phyloP scores from a whole-genome alignment of 2,888 invertebrate genomes.

The Caenorhabditis doughertyi region DNA sequence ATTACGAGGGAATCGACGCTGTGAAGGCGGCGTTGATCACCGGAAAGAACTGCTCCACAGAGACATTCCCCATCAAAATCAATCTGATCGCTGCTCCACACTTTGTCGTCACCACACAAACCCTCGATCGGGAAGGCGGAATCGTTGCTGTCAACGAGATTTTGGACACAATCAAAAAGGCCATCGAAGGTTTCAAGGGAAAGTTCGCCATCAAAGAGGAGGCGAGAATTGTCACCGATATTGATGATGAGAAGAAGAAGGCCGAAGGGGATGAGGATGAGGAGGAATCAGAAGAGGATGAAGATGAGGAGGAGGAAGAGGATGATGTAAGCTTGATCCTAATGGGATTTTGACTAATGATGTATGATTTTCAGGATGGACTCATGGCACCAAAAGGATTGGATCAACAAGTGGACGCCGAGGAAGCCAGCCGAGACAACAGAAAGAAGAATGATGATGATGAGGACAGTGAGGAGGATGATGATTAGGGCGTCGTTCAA shows the following conservation, averaged over 20 bases:
- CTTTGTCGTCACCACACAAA: conserved; percentile 98
- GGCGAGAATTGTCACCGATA: conserved; percentile 97
- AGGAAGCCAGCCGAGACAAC: conserved; percentile 71
- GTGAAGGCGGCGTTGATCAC: conserved; percentile 93
- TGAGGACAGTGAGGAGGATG: conserved; percentile 48
- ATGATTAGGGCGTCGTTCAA: conserved; percentile 7
- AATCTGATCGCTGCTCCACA: conserved; percentile 98
- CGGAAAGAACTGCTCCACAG: conserved; percentile 93
- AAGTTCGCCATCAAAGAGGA: conserved; percentile 96
- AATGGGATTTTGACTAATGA: neutral
- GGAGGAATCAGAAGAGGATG: conserved; percentile 76
- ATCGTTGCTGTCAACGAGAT: conserved; percentile 92
- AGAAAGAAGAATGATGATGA: conserved; percentile 54
- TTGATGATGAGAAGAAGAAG: conserved; percentile 92
- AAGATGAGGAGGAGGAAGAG: conserved; percentile 77
- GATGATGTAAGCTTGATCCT: conserved; percentile 51
- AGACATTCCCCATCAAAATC: conserved; percentile 96
- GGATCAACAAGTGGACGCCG: conserved; percentile 80
- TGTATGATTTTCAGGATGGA: conserved; percentile 69
- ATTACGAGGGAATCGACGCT: conserved; percentile 98
- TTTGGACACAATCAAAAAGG: conserved; percentile 91
- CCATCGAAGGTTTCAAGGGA: conserved; percentile 90
- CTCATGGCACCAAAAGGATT: conserved; percentile 81
- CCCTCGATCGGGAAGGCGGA: conserved; percentile 89
- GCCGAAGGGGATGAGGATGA: conserved; percentile 76